Evolutionary conservation across 2,113 vertebrate species (phyloP), one percentile per base, ranked within the genome.

Genomic region (Sapajus apella): DNA sequence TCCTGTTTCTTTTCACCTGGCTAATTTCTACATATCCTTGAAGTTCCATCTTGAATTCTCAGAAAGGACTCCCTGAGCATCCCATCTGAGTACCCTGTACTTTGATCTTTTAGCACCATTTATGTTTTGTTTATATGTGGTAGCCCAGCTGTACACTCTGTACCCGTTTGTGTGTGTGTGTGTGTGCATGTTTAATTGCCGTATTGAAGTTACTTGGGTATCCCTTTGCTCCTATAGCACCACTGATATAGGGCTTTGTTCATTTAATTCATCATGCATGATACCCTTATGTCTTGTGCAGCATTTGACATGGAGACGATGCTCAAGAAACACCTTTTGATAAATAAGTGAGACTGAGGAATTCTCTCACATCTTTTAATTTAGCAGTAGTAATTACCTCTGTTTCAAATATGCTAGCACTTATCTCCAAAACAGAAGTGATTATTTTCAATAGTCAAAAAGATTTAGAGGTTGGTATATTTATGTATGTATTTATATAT

Each of bases 381-480:
- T 85, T 85, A 77, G 7, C 21, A 68, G 14, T 7, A 80, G 10
- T 73, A 79, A 70, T 79, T 40, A 23, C 37, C 5, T 61, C 25
- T 55, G 0, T 83, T 83, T 83, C 68, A 89, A 47, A 2, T 11
- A 84, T 76, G 3, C 2, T 91, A 35, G 45, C 6, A 11, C 64
- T 93, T 32, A 3, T 58, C 30, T 79, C 35, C n/a, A 80, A 27
- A 32, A 75, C 25, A 70, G 4, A 75, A 64, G 30, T 27, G 7
- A 64, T 83, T 77, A 77, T 52, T n/a, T n/a, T 6, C 12, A 47
- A 14, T 52, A 81, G 16, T 82, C 10, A 72, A 79, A 95, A 96
- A 72, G 8, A 37, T 87, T 94, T 32, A 94, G 23, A 64, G 5
- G 8, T 30, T 52, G 6, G 0, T 50, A 43, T 50, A 4, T 25